Evolutionary conservation across 2,113 vertebrate genomes (phyloP), one percentile per base, ranked within the genome.

Genomic region (Heptranchias perlo): DNA sequence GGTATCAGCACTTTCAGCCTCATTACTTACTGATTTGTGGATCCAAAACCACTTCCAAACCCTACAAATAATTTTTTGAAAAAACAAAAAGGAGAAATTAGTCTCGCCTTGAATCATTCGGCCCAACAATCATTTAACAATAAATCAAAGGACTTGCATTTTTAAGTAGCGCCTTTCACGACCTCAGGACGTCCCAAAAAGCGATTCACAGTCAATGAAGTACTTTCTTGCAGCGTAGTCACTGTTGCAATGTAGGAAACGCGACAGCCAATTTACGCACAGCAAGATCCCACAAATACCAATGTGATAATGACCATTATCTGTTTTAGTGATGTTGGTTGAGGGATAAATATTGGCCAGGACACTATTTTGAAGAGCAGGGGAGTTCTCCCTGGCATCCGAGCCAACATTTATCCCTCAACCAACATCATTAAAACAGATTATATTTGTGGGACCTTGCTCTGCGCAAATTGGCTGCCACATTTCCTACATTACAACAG

Each of bases 1-100:
- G 52, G 47, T 96, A 96, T 65, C 78, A 87, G 96, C 49, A 91
- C 86, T 67, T 96, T 69, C 96, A 94, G 89, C 76, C 94, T 91
- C 47, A 92, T 95, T 96, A 98, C 98, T 98, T 97, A 98, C 98
- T 98, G 98, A 97, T 98, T 98, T 96, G 97, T 52, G 96, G 97
- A 97, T 0, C 98, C 98, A 96, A 98, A 98, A 54, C 97, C 96
- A 95, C 96, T 97, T 96, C 97, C 97, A n/a, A 97, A 92, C 96
- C 97, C 98, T 31, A 97, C 97, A 98, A 96, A 2, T 96, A 96
- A 94, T 28, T 96, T n/a, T n/a, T n/a, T n/a, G n/a, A n/a, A n/a
- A n/a, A n/a, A 96, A 78, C 92, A 47, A 89, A 86, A 54, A n/a
- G 62, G 54, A 47, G 10, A 18, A 4, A 94, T 93, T 44, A 93